Evolutionary conservation across 1,140 invertebrate species (phyloP), one percentile per base, ranked within the genome.

Genomic region (Ooceraea biroi): DNA sequence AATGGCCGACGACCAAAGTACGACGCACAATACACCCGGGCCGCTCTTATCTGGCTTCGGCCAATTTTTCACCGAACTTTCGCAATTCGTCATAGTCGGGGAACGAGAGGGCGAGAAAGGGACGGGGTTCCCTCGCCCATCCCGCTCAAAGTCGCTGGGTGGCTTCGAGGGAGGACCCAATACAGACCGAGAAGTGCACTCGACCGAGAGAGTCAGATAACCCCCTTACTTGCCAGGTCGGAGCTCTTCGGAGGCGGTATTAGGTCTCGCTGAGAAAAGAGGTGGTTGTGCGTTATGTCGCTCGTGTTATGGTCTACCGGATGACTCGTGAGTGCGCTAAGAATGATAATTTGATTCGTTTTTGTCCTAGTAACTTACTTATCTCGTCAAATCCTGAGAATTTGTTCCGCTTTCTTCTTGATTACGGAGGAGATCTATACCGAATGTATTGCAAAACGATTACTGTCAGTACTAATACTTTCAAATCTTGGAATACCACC

Each of bases 191-290:
- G 66, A 83, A 91, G 88, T 85, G 89, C 91, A 88, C 83, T 89
- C 87, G 90, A 82, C 88, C 85, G 89, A 91, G 90, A 91, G 90
- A 91, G 87, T 84, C 85, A 84, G 91, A 92, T 92, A 92, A 92
- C 89, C 91, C 86, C 87, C 90, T n/a, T 83, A 87, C 82, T 88
- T 82, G 73, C 36, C 72, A 86, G 89, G 87, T 91, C 89, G 87
- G 85, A 87, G 87, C 85, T 88, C 25, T 55, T 19, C 41, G 22
- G 68, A 65, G 50, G 61, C 78, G 84, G 85, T 89, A 89, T 91
- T 86, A 88, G 77, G 63, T 84, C 66, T 72, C 77, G 58, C 44
- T 65, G 27, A 78, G 78, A 87, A 48, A 72, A 65, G 66, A 30
- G 55, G 2, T 7, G 19, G 50, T 17, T 25, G 14, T 52, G 63